A percentile compares a stretch with the other conserved stretches of the same genome.
These are phyloP conservation scores for Danaus plexippus DNA, from an alignment of 1,140 invertebrate species.

Conservation along the genomic window DNA sequence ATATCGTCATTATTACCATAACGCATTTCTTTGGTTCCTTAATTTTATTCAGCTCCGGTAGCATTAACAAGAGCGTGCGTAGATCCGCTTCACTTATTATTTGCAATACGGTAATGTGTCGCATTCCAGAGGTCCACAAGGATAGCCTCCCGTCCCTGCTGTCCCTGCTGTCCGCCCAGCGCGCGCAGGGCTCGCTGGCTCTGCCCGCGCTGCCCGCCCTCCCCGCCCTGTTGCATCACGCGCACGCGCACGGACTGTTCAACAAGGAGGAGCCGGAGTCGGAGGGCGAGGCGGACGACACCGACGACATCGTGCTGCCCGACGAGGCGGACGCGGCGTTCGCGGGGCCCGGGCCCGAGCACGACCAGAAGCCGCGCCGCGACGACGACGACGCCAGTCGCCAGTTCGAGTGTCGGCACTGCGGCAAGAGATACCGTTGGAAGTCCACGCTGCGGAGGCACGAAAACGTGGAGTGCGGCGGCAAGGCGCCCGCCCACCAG, in stretches of 20 bases:
- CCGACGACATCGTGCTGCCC: slow-evolving; percentile 67
- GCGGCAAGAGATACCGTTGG: slow-evolving; percentile 86
- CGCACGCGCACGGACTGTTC: slow-evolving; percentile 35
- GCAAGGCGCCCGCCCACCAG: slow-evolving; percentile 85
- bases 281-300: slow-evolving; percentile 61
- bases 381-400: slow-evolving; percentile 74
- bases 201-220: slow-evolving; percentile 34
- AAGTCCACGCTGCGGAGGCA: slow-evolving; percentile 86
- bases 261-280: slow-evolving; percentile 51
- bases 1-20: slow-evolving; percentile 58
- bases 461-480: slow-evolving; percentile 90
- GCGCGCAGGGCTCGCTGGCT: slow-evolving; percentile 33
- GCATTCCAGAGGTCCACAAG: slow-evolving; percentile 62
- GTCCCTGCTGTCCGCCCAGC: slow-evolving; percentile 53
- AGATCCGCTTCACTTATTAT: slow-evolving; percentile 57
- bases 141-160: slow-evolving; percentile 49
- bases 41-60: slow-evolving; percentile 69
- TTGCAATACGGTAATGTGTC: slow-evolving; percentile 63
- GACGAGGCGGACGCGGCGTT: slow-evolving; percentile 50
- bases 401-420: slow-evolving; percentile 83
- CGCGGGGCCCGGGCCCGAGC: slow-evolving; percentile 54
- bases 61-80: slow-evolving; percentile 61
- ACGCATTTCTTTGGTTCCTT: slow-evolving; percentile 72
- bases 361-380: slow-evolving; percentile 27
- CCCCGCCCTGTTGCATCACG: slow-evolving; percentile 38